These are phyloP conservation scores for Malurus alboscapulatus DNA, from an alignment of 2,113 vertebrate genomes.

Conservation along the genomic window DNA sequence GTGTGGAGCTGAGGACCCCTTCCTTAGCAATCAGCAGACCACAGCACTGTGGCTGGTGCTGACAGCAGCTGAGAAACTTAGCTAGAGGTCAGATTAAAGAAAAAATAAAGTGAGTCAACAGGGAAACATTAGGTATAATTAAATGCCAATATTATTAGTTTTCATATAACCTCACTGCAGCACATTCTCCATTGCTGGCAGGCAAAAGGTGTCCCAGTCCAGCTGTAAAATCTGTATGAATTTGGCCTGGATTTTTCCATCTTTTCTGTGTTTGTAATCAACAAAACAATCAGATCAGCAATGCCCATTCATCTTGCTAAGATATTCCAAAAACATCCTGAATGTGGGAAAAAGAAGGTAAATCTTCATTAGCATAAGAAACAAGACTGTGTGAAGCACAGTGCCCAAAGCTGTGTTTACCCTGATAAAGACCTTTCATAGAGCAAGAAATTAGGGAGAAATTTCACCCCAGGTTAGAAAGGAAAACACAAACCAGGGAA, in stretches of 20 bases:
- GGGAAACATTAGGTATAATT: neutral
- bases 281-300: neutral
- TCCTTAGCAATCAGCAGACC: neutral
- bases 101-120: neutral
- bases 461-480: neutral
- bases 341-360: neutral
- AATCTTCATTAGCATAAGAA: neutral
- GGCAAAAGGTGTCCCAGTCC: neutral
- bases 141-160: slow-evolving; percentile 16
- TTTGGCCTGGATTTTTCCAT: neutral
- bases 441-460: neutral
- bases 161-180: neutral
- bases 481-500: neutral
- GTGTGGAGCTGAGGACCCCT: neutral
- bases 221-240: neutral
- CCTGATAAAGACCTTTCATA: neutral
- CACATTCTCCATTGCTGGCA: neutral
- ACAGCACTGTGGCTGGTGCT: neutral
- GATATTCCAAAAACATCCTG: neutral
- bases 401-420: neutral
- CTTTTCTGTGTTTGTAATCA: neutral
- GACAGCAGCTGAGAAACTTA: neutral
- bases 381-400: neutral
- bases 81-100: neutral
- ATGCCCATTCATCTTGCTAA: neutral